Conservation (phyloP, 2,113 vertebrate genomes). For the Benthochromis sp. region DNA sequence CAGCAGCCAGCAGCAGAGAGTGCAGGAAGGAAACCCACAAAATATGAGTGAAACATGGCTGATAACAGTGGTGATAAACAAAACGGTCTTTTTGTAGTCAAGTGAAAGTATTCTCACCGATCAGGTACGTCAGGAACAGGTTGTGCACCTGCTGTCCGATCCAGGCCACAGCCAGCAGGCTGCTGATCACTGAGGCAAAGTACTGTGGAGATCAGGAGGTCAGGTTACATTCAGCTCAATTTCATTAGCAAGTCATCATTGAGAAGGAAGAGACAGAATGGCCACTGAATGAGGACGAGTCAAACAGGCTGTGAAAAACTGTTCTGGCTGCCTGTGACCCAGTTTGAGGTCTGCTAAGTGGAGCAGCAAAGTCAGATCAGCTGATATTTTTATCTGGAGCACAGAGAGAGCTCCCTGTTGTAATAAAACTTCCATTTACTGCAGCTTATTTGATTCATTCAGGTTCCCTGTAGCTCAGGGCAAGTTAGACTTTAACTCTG, state of each 20-base stretch:
- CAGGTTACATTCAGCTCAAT: neutral
- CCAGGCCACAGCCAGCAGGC: slow-evolving; percentile 86
- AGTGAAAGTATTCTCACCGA: slow-evolving; percentile 74
- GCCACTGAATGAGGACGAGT: neutral
- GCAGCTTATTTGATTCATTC: neutral
- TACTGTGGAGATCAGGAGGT: slow-evolving; percentile 71
- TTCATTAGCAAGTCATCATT: neutral
- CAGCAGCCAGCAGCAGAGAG: neutral
- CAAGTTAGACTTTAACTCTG: neutral
- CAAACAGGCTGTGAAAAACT: neutral
- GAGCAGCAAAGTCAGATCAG: slow-evolving; percentile 34
- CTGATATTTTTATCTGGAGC: slow-evolving; percentile 33
- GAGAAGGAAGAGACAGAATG: neutral
- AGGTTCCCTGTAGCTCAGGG: neutral
- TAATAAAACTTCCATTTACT: neutral
- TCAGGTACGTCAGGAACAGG: slow-evolving; percentile 92
- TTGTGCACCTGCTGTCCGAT: slow-evolving; percentile 98
- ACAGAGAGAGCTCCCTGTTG: neutral
- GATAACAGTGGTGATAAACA: neutral
- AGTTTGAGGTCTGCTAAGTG: slow-evolving; percentile 29
- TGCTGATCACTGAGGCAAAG: slow-evolving; percentile 86
- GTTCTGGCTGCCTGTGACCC: neutral
- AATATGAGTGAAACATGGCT: neutral
- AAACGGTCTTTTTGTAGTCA: neutral
- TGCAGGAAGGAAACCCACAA: neutral